Conservation (phyloP, 2,797 vertebrate genomes). For the Pipistrellus pygmaeus region DNA sequence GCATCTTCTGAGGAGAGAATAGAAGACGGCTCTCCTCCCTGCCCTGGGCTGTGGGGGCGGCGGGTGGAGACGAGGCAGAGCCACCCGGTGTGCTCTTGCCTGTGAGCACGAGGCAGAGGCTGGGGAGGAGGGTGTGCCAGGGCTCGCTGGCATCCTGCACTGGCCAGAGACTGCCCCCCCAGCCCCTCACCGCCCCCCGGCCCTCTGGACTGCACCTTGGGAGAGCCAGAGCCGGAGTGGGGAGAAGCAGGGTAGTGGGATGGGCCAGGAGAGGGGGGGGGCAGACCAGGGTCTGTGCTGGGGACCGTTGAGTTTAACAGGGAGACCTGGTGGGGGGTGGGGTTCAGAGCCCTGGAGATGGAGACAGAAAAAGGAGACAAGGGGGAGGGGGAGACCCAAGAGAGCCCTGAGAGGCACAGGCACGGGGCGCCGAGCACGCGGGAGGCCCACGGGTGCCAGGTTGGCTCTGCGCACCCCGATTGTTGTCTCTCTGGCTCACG, state of each 20-base stretch:
- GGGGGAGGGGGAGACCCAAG: not conserved
- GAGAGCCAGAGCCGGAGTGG: not conserved
- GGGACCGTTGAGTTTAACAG: not conserved
- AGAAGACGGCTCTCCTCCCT: not conserved
- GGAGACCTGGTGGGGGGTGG: not conserved
- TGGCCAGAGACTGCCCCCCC: no score
- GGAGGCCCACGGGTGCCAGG: not conserved
- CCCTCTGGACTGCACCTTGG: not conserved
- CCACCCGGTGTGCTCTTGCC: not conserved
- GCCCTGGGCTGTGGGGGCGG: not conserved
- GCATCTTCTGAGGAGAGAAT: not conserved
- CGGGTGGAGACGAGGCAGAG: not conserved
- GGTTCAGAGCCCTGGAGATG: not conserved
- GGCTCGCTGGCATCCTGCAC: not conserved
- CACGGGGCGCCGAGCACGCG: not conserved
- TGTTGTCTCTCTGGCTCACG: not conserved
- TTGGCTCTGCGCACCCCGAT: not conserved
- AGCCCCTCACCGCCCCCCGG: fast-evolving
- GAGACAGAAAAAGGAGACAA: not conserved
- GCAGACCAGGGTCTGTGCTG: not conserved
- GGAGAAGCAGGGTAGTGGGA: not conserved
- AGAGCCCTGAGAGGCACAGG: not conserved
- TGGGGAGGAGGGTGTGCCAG: not conserved
- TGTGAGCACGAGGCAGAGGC: not conserved
- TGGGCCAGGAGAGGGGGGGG: not conserved